These are phyloP conservation scores for Tachyglossus aculeatus DNA, from an alignment of 2,797 vertebrate species.

Conservation along the genomic window DNA sequence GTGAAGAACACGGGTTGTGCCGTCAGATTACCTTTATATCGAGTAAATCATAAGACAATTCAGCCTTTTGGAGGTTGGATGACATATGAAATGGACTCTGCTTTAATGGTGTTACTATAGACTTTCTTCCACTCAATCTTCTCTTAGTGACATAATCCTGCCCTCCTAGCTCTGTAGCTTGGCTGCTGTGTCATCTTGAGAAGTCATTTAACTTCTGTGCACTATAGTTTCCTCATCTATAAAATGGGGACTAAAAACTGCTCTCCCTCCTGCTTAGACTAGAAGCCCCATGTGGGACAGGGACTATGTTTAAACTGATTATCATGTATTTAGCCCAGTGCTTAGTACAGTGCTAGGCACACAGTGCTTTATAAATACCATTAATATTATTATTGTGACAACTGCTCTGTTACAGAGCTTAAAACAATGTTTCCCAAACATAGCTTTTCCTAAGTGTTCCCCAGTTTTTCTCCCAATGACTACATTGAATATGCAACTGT, in stretches of 20 bases:
- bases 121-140: too few species aligned
- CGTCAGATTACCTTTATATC: too few species aligned
- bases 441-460: neutral
- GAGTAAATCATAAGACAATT: too few species aligned
- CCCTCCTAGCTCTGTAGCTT: neutral
- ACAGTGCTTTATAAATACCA: conserved; percentile 30
- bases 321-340: too few species aligned
- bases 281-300: too few species aligned
- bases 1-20: neutral
- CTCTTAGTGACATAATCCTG: conserved; percentile 14
- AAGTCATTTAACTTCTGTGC: neutral
- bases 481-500: neutral
- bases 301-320: too few species aligned
- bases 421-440: neutral
- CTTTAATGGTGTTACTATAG: conserved; percentile 8
- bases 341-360: too few species aligned
- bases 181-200: neutral
- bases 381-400: neutral
- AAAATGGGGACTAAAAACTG: too few species aligned
- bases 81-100: conserved; percentile 17
- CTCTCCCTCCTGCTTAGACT: too few species aligned
- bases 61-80: conserved; percentile 9
- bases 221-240: neutral
- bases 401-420: conserved; percentile 9
- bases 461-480: conserved; percentile 27